Percentiles rank a stretch among this genome's conserved stretches.
These are phyloP conservation scores for Melospiza georgiana DNA, from an alignment of 2,113 vertebrate species.

Conservation along the genomic window DNA sequence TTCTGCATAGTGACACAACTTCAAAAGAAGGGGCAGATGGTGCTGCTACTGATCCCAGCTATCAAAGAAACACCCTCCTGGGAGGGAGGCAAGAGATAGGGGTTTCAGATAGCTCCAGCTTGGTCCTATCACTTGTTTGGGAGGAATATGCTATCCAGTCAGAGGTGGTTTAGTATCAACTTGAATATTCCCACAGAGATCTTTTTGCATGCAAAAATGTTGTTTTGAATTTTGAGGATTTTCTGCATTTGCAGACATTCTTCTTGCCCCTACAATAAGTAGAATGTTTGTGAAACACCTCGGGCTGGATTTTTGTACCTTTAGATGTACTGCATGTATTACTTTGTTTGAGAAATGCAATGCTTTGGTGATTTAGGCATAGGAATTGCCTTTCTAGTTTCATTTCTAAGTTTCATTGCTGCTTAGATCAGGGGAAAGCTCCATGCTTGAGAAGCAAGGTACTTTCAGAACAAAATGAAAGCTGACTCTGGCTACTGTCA, in stretches of 20 bases:
- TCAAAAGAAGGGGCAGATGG: conserved; percentile 24
- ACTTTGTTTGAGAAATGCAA: not conserved
- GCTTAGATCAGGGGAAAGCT: not conserved
- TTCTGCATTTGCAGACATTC: not conserved
- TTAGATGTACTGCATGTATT: not conserved
- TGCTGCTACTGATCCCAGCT: conserved; percentile 10
- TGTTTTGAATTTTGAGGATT: not conserved
- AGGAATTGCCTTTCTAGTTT: not conserved
- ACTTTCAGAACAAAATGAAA: not conserved
- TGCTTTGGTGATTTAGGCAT: not conserved
- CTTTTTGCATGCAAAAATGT: not conserved
- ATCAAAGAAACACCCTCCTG: conserved; percentile 3
- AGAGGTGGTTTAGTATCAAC: not conserved
- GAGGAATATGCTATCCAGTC: not conserved
- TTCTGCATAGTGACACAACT: not conserved
- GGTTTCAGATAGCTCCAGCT: not conserved
- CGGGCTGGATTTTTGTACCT: not conserved
- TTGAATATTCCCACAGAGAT: not conserved
- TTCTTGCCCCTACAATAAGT: not conserved
- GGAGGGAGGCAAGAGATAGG: not conserved
- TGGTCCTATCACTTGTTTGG: not conserved
- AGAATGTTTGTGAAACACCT: not conserved
- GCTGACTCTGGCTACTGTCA: not conserved
- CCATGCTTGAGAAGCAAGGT: not conserved
- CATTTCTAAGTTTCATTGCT: not conserved